A percentile compares a stretch with the other conserved stretches of the same genome.
Evolutionary conservation across 1,140 invertebrate species (phyloP).

Genomic region (Fopius arisanus): DNA sequence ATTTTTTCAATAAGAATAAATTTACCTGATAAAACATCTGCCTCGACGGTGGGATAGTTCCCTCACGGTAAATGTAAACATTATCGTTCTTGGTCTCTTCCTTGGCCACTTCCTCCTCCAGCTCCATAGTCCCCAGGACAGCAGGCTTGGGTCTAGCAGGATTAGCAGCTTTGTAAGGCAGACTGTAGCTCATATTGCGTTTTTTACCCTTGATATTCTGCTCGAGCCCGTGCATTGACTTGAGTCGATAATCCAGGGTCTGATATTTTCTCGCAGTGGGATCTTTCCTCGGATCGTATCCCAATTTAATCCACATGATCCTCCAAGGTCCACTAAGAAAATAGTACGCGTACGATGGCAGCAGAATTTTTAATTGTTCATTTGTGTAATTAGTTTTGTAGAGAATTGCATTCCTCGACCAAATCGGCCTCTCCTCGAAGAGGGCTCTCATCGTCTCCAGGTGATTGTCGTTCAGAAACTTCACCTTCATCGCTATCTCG

Average conservation of each 20-base stretch:
- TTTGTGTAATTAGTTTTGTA: slow-evolving; percentile 70
- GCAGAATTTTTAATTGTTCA: slow-evolving; percentile 77
- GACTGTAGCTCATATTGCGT: slow-evolving; percentile 64
- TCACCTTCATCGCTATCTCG: slow-evolving; percentile 63
- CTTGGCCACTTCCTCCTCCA: slow-evolving; percentile 46
- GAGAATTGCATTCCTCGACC: slow-evolving; percentile 80
- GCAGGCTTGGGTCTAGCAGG: slow-evolving; percentile 57
- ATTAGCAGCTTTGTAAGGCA: slow-evolving; percentile 65
- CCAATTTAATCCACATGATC: slow-evolving; percentile 82
- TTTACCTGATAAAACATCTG: slow-evolving; percentile 88
- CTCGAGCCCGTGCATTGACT: slow-evolving; percentile 70
- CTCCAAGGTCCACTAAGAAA: slow-evolving; percentile 89
- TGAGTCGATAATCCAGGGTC: slow-evolving; percentile 84
- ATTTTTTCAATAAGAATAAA: slow-evolving; percentile 1
- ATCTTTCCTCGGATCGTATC: slow-evolving; percentile 86
- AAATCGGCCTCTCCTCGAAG: slow-evolving; percentile 84
- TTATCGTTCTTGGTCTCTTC: slow-evolving; percentile 57
- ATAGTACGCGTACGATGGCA: slow-evolving; percentile 85
- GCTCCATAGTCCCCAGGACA: slow-evolving; percentile 51
- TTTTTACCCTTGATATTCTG: slow-evolving; percentile 67
- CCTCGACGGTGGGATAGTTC: slow-evolving; percentile 74
- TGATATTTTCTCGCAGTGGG: slow-evolving; percentile 83
- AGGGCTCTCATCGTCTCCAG: slow-evolving; percentile 67
- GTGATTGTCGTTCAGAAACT: slow-evolving; percentile 60
- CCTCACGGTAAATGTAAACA: slow-evolving; percentile 73